Conservation (phyloP, 2,113 vertebrate genomes). For the Tonatia bakeri region DNA sequence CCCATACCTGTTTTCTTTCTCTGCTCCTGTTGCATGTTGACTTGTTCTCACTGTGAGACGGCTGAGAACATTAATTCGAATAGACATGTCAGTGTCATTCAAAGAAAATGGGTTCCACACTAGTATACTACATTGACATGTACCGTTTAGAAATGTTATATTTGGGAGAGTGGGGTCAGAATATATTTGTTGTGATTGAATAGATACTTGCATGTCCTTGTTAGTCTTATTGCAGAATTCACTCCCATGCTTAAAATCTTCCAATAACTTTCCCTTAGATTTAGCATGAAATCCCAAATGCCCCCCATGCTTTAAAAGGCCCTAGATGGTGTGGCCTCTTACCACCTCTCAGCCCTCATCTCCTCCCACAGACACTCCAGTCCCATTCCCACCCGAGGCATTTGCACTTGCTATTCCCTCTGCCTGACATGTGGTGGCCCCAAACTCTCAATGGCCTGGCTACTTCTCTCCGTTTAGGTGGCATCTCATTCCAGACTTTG, state of each 20-base stretch:
- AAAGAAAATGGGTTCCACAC: background rate
- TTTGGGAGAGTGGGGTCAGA: background rate
- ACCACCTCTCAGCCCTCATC: background rate
- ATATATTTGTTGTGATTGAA: background rate
- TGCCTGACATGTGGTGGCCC: background rate
- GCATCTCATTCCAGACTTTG: background rate
- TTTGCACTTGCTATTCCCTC: background rate
- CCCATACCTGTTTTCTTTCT: background rate
- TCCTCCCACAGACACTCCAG: background rate
- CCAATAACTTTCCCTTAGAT: background rate
- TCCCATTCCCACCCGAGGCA: background rate
- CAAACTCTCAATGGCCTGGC: background rate
- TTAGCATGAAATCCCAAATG: background rate
- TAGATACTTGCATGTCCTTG: background rate
- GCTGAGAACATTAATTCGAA: background rate
- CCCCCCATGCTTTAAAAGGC: background rate
- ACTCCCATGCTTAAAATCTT: background rate
- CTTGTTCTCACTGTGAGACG: background rate
- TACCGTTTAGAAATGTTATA: background rate
- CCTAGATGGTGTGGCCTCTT: background rate
- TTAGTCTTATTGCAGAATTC: background rate
- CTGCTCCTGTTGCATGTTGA: background rate
- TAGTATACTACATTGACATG: background rate
- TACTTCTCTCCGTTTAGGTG: background rate
- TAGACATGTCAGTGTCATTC: background rate